These are phyloP conservation scores for Leistus spinibarbis DNA, from an alignment of 2,888 invertebrate species.

Conservation along the genomic window DNA sequence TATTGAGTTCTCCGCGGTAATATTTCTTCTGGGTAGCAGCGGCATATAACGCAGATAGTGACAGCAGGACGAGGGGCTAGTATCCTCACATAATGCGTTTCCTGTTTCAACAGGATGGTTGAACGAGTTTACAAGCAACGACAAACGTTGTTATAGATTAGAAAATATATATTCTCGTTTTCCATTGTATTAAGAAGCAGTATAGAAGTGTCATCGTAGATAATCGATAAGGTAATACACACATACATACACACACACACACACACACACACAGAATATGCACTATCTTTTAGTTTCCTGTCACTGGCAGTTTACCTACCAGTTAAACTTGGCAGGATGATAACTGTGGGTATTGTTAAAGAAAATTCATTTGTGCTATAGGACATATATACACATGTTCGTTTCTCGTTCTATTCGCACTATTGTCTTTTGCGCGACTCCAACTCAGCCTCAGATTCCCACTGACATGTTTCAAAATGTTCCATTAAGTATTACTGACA, in stretches of 20 bases:
- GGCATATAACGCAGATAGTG: background rate
- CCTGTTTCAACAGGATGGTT: background rate
- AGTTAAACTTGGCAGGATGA: background rate
- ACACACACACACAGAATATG: background rate
- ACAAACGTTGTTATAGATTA: background rate
- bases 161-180: background rate
- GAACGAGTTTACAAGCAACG: background rate
- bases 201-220: background rate
- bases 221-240: background rate
- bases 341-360: background rate
- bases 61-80: background rate
- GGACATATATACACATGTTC: too few species aligned
- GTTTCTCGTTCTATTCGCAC: background rate
- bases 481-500: too few species aligned
- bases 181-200: background rate
- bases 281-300: background rate
- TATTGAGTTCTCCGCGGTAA: too few species aligned
- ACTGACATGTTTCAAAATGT: background rate
- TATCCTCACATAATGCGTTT: background rate
- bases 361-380: background rate
- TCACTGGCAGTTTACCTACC: background rate
- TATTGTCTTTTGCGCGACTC: background rate
- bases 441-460: background rate
- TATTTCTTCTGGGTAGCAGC: background rate
- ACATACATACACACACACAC: background rate